Conservation (phyloP, 2,113 vertebrate species). For the Pterocles gutturalis region DNA sequence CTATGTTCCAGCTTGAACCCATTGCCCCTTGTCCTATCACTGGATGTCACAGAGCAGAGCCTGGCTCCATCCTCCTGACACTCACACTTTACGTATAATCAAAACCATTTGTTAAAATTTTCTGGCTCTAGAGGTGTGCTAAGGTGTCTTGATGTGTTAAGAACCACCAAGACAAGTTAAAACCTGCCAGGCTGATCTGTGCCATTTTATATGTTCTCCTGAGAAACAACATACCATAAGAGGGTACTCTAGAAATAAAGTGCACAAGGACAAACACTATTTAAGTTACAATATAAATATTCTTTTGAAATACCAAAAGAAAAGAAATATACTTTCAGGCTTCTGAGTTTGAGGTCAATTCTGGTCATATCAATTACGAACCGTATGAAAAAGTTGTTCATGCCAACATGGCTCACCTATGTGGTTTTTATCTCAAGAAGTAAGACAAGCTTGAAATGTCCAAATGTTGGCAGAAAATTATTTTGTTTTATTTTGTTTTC, state of each 20-base stretch:
- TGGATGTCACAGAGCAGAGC: too few relatives aligned
- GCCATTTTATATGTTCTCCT: neutral
- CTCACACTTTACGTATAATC: too few relatives aligned
- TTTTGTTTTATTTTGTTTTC: slow-evolving; percentile 7
- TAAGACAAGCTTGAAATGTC: neutral
- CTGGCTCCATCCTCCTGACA: too few relatives aligned
- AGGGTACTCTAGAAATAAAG: neutral
- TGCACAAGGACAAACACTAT: neutral
- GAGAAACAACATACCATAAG: neutral
- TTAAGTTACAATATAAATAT: neutral
- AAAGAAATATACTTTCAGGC: neutral
- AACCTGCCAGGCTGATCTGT: neutral
- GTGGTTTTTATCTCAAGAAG: neutral
- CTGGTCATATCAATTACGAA: neutral
- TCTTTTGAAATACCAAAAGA: neutral
- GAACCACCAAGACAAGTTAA: neutral
- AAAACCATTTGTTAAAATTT: neutral
- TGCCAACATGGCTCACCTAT: neutral
- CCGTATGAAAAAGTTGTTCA: neutral
- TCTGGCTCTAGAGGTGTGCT: neutral
- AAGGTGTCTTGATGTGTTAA: neutral
- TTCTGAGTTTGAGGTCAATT: neutral
- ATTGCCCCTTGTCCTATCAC: too few relatives aligned
- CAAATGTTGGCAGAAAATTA: neutral
- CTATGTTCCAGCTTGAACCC: too few relatives aligned